Base-by-base conservation (phyloP, 2,888 invertebrate genomes). In the Pristionchus arcanus region DNA sequence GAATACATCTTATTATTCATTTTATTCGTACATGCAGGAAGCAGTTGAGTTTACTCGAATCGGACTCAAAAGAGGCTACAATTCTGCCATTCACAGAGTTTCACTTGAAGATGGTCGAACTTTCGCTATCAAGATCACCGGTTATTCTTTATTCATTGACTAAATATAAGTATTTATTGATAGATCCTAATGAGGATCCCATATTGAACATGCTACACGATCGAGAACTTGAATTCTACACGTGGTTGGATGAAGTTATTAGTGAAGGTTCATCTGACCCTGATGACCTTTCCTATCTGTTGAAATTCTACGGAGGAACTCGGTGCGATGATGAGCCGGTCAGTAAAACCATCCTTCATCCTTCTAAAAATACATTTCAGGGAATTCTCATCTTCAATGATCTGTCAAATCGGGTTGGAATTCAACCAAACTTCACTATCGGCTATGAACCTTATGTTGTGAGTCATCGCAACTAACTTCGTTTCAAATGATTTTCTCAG, bases 291-390 rank as follows among this genome's bases (percentile, higher is more conserved):
- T 13, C 9, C 1, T 5, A 53, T 9, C 15, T 81, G 28, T 53
- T 81, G 81, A 25, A 28, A 53, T 81, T 81, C 49, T 81, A 28
- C 21, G 81, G 81, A n/a, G 81, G 81, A n/a, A 49, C 81, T 7
- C 2, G 28, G 2, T 81, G 81, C 28, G 81, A 81, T 53, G 15
- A 3, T 9, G 81, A 81, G 7, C 81, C 81, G 16, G 81, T 81
- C 7, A 53, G 81, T 53, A 0, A 28, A 34, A 7, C 34, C 3
- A 71, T 4, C 19, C 13, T 71, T 71, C 0, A 34, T 34, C 2
- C 16, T 71, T 19, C 16, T 71, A 9, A 34, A 31, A 9, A 19
- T 34, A 71, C 7, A 4, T 71, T 37, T 28, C n/a, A 81, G 81
- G 81, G 81, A n/a, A n/a, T 81, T 25, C 81, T 81, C 2, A 81